Percentiles rank a stretch among this genome's conserved stretches.
These are phyloP conservation scores for Nanger granti DNA, from an alignment of 2,113 vertebrate species.

Conservation along the genomic window DNA sequence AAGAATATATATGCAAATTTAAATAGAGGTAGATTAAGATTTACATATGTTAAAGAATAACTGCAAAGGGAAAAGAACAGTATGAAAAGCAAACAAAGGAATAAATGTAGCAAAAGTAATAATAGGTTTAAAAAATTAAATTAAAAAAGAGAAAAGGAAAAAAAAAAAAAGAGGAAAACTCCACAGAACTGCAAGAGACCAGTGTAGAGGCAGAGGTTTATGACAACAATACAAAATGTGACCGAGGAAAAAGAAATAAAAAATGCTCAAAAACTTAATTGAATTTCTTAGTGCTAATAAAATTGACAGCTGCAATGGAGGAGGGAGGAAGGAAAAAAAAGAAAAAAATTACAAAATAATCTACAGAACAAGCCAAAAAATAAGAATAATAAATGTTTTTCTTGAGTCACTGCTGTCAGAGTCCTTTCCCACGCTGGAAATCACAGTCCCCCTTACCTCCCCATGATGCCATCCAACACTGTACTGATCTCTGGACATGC, in stretches of 20 bases:
- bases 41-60: not conserved
- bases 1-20: not conserved
- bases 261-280: not conserved
- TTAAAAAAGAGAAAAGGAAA: not conserved
- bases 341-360: not conserved
- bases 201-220: not conserved
- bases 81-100: not conserved
- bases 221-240: not conserved
- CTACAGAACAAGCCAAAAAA: not conserved
- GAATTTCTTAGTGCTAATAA: not conserved
- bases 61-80: not conserved
- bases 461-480: not conserved
- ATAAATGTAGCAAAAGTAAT: not conserved
- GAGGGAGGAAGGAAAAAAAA: accelerated
- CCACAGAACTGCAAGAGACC: not conserved
- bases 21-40: not conserved
- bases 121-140: not conserved
- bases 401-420: not conserved
- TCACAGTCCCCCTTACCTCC: not conserved
- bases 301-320: not conserved
- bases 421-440: not conserved
- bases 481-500: not conserved
- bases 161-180: not conserved
- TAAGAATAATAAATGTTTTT: not conserved
- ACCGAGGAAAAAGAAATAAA: not conserved